Evolutionary conservation across 2,888 invertebrate genomes (phyloP), one percentile per base, ranked within the genome.

Genomic region (Branchellion lobata): DNA sequence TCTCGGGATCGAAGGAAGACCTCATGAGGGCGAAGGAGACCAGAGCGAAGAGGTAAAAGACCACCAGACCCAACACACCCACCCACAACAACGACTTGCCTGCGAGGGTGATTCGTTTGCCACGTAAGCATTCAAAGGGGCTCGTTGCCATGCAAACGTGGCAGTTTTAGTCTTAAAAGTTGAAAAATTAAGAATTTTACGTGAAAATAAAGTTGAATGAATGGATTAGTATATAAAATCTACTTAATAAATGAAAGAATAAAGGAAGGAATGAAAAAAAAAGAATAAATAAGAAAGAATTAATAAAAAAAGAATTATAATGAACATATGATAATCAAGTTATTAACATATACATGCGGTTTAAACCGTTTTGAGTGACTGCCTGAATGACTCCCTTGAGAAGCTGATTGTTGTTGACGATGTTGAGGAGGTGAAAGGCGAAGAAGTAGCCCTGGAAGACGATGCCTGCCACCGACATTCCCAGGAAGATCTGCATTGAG

Each of bases 71-170:
- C 18, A 88, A 84, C 11, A 88, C 84, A 11, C 85, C 87, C 36
- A 88, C 88, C 88, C 88, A 88, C 79, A 88, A 82, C 81, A 88
- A 82, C 0, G 87, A 87, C 77, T 84, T 85, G 77, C 87, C 87
- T 87, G 84, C 34, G 82, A 80, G 24, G 81, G 8, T 14, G 29
- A n/a, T n/a, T n/a, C n/a, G 3, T 31, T n/a, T n/a, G n/a, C n/a
- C n/a, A n/a, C n/a, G n/a, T n/a, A n/a, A n/a, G n/a, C n/a, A n/a
- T n/a, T n/a, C n/a, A n/a, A n/a, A n/a, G n/a, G n/a, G n/a, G n/a
- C n/a, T n/a, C n/a, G n/a, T n/a, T n/a, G n/a, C n/a, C n/a, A n/a
- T n/a, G n/a, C n/a, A n/a, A n/a, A n/a, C n/a, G n/a, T n/a, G n/a
- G n/a, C n/a, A n/a, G n/a, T n/a, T n/a, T n/a, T n/a, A n/a, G n/a